phyloP scores from a whole-genome alignment of 2,888 invertebrate species.

The Ophion costatus region DNA sequence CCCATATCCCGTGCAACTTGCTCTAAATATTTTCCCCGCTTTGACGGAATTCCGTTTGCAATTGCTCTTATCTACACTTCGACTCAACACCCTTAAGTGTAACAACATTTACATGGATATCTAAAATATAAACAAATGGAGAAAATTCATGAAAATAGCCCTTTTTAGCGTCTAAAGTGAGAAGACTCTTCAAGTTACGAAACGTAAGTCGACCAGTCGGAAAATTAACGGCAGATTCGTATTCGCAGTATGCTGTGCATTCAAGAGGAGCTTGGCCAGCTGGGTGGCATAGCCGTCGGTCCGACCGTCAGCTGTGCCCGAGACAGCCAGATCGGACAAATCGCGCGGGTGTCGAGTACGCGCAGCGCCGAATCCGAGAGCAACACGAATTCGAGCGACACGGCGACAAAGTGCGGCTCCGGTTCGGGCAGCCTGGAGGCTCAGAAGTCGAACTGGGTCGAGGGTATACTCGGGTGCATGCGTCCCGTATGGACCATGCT shows the following conservation, averaged over 20 bases:
- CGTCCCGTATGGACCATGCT: constrained; percentile 95
- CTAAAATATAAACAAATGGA: too few relatives aligned
- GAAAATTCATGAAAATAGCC: too few relatives aligned
- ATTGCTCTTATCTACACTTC: too few relatives aligned
- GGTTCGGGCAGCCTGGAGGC: constrained; percentile 81
- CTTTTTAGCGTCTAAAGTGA: too few relatives aligned
- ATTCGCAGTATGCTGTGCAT: constrained; percentile 87
- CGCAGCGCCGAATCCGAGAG: constrained; percentile 75
- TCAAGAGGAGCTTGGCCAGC: constrained; percentile 87
- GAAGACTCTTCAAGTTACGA: too few relatives aligned
- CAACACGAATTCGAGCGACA: constrained; percentile 78
- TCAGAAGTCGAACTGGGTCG: constrained; percentile 89
- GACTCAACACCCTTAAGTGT: too few relatives aligned
- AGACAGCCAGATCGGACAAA: constrained; percentile 72
- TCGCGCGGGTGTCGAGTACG: constrained; percentile 74
- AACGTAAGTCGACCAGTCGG: too few relatives aligned
- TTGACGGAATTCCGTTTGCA: too few relatives aligned
- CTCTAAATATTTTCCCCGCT: too few relatives aligned
- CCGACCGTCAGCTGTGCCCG: constrained; percentile 73
- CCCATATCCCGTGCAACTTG: too few relatives aligned
- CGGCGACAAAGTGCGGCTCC: constrained; percentile 77
- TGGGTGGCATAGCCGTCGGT: constrained; percentile 81
- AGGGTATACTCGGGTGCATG: constrained; percentile 94
- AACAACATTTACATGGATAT: too few relatives aligned
- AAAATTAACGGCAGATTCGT: constrained; percentile 13